Evolutionary conservation across 2,888 invertebrate genomes (phyloP).

Genomic region (Ypsolopha sequella): DNA sequence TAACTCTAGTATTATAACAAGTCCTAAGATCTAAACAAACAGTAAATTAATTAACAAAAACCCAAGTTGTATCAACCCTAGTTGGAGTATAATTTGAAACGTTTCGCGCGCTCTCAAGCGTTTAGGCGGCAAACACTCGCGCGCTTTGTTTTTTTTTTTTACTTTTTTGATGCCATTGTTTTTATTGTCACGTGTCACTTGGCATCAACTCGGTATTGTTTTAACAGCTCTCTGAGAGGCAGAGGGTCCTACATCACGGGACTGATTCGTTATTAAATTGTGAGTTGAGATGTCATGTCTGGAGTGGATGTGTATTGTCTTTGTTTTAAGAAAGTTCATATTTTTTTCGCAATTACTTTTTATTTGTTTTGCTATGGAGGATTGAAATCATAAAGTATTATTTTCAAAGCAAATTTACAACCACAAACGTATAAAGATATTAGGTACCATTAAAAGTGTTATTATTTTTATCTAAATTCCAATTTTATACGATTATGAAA

Average conservation of each 20-base stretch:
- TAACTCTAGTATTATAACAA: no score
- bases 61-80: background rate
- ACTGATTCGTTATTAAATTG: slow-evolving; percentile 6
- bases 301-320: background rate
- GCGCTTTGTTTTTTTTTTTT: slow-evolving; percentile 3
- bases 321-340: background rate
- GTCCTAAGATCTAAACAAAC: no score
- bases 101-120: slow-evolving; percentile 2
- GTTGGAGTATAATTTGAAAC: background rate
- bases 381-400: no score
- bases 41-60: no score
- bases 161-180: background rate
- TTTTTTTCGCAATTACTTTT: background rate
- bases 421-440: no score
- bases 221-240: background rate
- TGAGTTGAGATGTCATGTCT: background rate
- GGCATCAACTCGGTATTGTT: slow-evolving; percentile 2
- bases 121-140: slow-evolving; percentile 1
- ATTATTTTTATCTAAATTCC: no score
- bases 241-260: slow-evolving; percentile 2
- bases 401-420: no score
- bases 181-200: slow-evolving; percentile 5
- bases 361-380: background rate
- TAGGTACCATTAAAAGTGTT: no score
- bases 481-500: no score